These are phyloP conservation scores for Protonemura montana DNA, from an alignment of 2,888 invertebrate species.

Conservation along the genomic window DNA sequence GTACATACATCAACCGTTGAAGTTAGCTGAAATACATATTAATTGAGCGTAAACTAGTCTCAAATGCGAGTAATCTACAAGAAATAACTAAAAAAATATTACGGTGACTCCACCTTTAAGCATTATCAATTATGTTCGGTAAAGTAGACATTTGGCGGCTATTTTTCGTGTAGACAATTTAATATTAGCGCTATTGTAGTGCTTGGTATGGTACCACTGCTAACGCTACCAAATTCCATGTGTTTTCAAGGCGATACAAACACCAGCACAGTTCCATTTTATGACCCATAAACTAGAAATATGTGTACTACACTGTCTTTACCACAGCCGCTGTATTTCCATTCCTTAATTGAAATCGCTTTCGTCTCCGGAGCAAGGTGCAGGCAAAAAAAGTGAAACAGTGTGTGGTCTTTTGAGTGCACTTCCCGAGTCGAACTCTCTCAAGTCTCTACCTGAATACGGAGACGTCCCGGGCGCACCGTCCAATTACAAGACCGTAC, in stretches of 20 bases:
- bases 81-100: too few species aligned
- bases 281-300: neutral
- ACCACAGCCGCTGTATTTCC: neutral
- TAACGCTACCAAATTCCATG: neutral
- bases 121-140: too few species aligned
- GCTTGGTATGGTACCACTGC: too few species aligned
- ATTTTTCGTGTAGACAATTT: too few species aligned
- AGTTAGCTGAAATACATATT: too few species aligned
- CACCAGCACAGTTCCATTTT: neutral
- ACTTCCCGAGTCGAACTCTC: neutral
- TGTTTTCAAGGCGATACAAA: neutral
- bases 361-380: neutral
- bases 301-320: constrained; percentile 7
- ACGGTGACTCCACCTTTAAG: too few species aligned
- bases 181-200: too few species aligned
- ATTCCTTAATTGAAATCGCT: constrained; percentile 5
- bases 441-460: neutral
- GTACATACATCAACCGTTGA: too few species aligned
- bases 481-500: constrained; percentile 1
- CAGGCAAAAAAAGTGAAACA: neutral
- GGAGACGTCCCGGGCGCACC: constrained; percentile 7
- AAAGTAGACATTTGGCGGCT: too few species aligned
- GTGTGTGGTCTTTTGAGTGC: constrained; percentile 26
- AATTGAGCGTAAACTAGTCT: too few species aligned
- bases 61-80: too few species aligned